Evolutionary conservation across 2,797 vertebrate species (phyloP), one percentile per base, ranked within the genome.

Genomic region (Yasuhikotakia modesta): DNA sequence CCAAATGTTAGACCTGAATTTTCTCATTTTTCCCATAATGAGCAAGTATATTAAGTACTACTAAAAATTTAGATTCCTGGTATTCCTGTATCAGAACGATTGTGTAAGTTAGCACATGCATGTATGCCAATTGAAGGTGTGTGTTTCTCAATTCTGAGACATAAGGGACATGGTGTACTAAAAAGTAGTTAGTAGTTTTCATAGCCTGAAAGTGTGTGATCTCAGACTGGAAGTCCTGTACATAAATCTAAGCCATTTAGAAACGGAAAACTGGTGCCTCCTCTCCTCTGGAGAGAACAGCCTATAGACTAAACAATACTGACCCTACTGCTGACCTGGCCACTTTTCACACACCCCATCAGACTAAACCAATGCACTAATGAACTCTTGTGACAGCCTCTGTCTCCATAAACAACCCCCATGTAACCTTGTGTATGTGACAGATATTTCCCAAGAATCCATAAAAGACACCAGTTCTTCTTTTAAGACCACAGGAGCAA

Each of bases 381-480:
- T 92, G 90, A 91, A 91, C 92, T 90, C 88, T 87, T 88, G 87
- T 93, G 91, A 87, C 91, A 92, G 91, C 91, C 89, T 89, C 85
- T 65, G 87, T 92, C 92, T 94, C 80, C 63, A 90, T 91, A 91
- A 89, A 90, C 91, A 63, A 84, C 89, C 92, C 91, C 88, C 88
- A 89, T 85, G 82, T 89, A 89, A 89, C 84, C 88, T 81, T 79
- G 91, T 89, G 90, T 94, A 92, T 92, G 93, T 88, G 90, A 94
- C 90, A 90, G 90, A 87, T 90, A 94, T 96, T 97, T 97, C 93
- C 94, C 87, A 95, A 94, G 93, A 96, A 95, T 94, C 92, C 86
- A 39, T 7, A 39, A 89, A 90, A 94, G 92, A 87, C 86, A 87
- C 91, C 92, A 90, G 92, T 93, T 93, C 87, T 91, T 89, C 89